These are phyloP conservation scores for Hydropsyche betteni DNA, from an alignment of 2,888 invertebrate genomes.

Conservation along the genomic window DNA sequence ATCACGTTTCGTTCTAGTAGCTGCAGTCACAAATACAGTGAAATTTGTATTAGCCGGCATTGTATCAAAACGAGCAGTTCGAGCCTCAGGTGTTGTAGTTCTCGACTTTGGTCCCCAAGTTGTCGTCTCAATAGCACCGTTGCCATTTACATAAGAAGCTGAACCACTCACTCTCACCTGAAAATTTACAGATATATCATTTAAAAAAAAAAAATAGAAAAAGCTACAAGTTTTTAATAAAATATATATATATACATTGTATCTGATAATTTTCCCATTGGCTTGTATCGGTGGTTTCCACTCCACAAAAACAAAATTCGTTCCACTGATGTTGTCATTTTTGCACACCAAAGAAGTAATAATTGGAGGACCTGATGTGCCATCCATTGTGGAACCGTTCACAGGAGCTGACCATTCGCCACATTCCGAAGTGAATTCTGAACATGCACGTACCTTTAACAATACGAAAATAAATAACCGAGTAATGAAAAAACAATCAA, in stretches of 20 bases:
- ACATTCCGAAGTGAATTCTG: slow-evolving; percentile 78
- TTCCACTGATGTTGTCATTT: slow-evolving; percentile 53
- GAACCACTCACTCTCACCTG: slow-evolving; percentile 66
- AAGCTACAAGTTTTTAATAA: neutral
- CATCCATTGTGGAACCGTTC: slow-evolving; percentile 85
- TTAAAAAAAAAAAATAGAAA: neutral
- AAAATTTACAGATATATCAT: neutral
- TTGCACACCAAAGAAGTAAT: slow-evolving; percentile 52
- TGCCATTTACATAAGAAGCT: slow-evolving; percentile 62
- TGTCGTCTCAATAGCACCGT: slow-evolving; percentile 58
- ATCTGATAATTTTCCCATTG: slow-evolving; percentile 82
- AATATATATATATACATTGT: slow-evolving; percentile 65
- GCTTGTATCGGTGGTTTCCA: slow-evolving; percentile 80
- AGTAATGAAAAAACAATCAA: neutral
- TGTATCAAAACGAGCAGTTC: slow-evolving; percentile 67
- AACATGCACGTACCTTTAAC: slow-evolving; percentile 76
- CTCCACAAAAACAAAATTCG: slow-evolving; percentile 71
- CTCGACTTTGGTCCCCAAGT: slow-evolving; percentile 62
- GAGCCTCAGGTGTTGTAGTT: slow-evolving; percentile 58
- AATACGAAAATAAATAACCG: slow-evolving; percentile 1
- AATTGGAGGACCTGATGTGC: slow-evolving; percentile 78
- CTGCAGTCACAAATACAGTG: slow-evolving; percentile 78
- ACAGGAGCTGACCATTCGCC: slow-evolving; percentile 81
- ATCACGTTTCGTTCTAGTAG: slow-evolving; percentile 78
- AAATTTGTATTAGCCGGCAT: slow-evolving; percentile 86